phyloP scores from a whole-genome alignment of 2,888 invertebrate species.

The Drosophila sordidapex region DNA sequence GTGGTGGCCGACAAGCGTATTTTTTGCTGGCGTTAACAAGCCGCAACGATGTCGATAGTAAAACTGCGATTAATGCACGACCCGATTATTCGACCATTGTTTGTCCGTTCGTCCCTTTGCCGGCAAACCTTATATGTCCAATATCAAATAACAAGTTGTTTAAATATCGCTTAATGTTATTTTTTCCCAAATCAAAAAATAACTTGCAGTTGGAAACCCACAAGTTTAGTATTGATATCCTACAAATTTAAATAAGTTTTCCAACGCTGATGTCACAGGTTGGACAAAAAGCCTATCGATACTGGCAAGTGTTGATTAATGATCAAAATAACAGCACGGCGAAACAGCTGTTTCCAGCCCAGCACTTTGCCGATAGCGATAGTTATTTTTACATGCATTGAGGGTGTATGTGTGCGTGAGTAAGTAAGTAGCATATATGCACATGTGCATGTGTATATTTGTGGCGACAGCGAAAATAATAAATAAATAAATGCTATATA shows the following conservation, averaged over 20 bases:
- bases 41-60: constrained; percentile 15
- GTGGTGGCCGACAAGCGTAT: constrained; percentile 46
- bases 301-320: constrained; percentile 23
- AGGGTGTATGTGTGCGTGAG: constrained; percentile 37
- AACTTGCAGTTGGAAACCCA: background rate
- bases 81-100: background rate
- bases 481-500: constrained; percentile 68
- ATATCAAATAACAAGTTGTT: background rate
- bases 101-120: background rate
- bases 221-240: background rate
- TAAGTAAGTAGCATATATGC: constrained; percentile 27
- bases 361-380: constrained; percentile 38
- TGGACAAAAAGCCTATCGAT: background rate
- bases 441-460: constrained; percentile 31
- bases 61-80: background rate
- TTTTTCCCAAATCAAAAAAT: background rate
- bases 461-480: constrained; percentile 57
- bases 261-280: background rate
- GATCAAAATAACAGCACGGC: background rate
- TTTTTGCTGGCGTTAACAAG: constrained; percentile 13
- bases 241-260: background rate
- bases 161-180: background rate
- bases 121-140: background rate
- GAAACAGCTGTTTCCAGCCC: constrained; percentile 36
- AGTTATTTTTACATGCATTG: constrained; percentile 21